Conservation (phyloP, 2,113 vertebrate species). For the Poecile atricapillus region DNA sequence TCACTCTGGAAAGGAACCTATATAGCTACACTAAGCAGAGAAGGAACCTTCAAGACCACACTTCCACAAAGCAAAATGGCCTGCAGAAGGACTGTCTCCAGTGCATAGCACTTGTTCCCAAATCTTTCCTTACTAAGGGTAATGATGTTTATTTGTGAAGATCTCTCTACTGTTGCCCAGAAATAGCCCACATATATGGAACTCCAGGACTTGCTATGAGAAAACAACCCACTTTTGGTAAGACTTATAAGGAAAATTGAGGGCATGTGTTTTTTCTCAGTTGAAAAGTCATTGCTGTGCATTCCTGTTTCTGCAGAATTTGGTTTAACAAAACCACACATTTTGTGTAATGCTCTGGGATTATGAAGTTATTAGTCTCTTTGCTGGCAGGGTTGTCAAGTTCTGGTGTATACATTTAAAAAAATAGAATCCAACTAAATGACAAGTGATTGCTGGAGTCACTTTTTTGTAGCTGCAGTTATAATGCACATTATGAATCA, state of each 20-base stretch:
- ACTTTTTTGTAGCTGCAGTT: background rate
- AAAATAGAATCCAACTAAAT: background rate
- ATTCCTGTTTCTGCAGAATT: background rate
- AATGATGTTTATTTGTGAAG: background rate
- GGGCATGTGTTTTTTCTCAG: background rate
- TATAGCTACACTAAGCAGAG: background rate
- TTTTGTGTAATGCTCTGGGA: background rate
- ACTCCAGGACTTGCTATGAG: background rate
- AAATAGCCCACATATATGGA: constrained; percentile 7
- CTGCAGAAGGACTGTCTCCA: background rate
- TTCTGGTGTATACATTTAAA: background rate
- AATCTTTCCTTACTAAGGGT: background rate
- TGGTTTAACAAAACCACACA: background rate
- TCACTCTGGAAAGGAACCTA: background rate
- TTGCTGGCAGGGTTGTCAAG: background rate
- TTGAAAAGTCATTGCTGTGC: background rate
- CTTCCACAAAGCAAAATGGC: background rate
- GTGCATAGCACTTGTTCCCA: accelerated
- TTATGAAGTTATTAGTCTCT: background rate
- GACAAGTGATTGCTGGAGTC: background rate
- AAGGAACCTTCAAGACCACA: background rate
- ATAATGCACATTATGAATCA: background rate
- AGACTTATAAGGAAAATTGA: background rate
- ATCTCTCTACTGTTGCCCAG: background rate
- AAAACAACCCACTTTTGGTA: constrained; percentile 10